A percentile compares a stretch with the other conserved stretches of the same genome.
phyloP scores from a whole-genome alignment of 92 coral and sea anemone species.

The Galaxea fascicularis region DNA sequence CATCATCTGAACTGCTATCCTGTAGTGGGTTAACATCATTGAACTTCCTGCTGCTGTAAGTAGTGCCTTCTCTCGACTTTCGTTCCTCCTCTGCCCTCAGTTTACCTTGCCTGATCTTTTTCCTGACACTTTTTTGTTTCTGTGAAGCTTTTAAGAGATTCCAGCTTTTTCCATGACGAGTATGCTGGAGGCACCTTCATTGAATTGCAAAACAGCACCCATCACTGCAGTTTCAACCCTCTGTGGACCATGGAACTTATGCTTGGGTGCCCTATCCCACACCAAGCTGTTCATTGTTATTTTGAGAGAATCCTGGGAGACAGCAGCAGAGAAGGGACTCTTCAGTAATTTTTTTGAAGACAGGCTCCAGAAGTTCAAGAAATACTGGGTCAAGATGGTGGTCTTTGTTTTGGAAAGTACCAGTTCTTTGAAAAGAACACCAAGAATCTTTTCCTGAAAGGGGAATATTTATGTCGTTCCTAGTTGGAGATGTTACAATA shows the following conservation, averaged over 20 bases:
- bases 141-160: constrained; percentile 6
- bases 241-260: constrained; percentile 40
- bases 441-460: constrained; percentile 36
- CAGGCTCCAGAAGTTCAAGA: constrained; percentile 41
- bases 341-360: constrained; percentile 39
- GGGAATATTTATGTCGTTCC: constrained; percentile 50
- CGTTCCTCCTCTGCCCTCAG: constrained; percentile 21
- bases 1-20: background rate
- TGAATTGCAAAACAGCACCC: constrained; percentile 45
- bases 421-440: constrained; percentile 29
- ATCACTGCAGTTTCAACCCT: constrained; percentile 45
- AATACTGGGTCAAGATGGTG: constrained; percentile 46
- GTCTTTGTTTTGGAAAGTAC: constrained; percentile 35
- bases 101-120: constrained; percentile 16
- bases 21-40: constrained; percentile 25
- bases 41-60: constrained; percentile 30
- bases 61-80: constrained; percentile 23
- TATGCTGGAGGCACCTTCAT: constrained; percentile 27
- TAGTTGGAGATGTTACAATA: constrained; percentile 37
- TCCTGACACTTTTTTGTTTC: constrained; percentile 2
- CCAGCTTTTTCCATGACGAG: constrained; percentile 36
- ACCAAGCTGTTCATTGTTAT: constrained; percentile 49
- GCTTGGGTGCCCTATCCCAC: constrained; percentile 52
- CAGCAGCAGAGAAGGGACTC: constrained; percentile 31
- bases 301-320: constrained; percentile 52